phyloP scores from a whole-genome alignment of 2,888 invertebrate genomes.

The Nomada ferruginata region DNA sequence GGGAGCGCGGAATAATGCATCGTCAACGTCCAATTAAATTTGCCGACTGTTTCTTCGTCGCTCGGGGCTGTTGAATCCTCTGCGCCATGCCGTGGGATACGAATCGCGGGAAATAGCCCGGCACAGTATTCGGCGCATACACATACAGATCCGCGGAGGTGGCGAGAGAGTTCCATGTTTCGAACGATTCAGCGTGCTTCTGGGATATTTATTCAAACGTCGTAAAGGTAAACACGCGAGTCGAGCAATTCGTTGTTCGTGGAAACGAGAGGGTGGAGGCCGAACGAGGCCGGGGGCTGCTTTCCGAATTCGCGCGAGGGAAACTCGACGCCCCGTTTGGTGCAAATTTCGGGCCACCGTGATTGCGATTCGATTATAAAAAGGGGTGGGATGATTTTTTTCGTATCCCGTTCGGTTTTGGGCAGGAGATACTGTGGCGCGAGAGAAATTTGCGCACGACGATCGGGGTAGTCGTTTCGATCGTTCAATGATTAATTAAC shows the following conservation, averaged over 20 bases:
- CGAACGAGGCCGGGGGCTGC: not conserved
- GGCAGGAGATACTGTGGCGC: too few species aligned
- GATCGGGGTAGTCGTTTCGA: too few species aligned
- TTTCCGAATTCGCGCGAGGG: too few species aligned
- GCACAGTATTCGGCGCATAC: slow-evolving; percentile 17
- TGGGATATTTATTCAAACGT: slow-evolving; percentile 21
- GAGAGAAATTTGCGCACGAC: too few species aligned
- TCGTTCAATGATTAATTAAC: too few species aligned
- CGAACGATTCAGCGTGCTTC: not conserved
- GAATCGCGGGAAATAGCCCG: slow-evolving; percentile 41
- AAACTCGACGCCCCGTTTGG: too few species aligned
- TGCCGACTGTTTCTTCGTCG: slow-evolving; percentile 43
- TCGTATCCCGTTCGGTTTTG: too few species aligned
- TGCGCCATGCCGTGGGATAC: slow-evolving; percentile 7
- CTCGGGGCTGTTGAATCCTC: not conserved
- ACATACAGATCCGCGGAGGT: not conserved
- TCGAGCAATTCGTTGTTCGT: not conserved
- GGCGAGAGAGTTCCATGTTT: not conserved
- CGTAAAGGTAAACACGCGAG: slow-evolving; percentile 8
- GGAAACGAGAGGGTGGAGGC: not conserved
- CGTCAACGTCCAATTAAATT: slow-evolving; percentile 60
- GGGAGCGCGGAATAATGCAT: slow-evolving; percentile 44
- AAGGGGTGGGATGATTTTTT: too few species aligned
- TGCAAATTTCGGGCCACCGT: too few species aligned
- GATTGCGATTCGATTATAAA: too few species aligned